Conservation (phyloP, 2,113 vertebrate genomes). For the Thryonomys swinderianus region DNA sequence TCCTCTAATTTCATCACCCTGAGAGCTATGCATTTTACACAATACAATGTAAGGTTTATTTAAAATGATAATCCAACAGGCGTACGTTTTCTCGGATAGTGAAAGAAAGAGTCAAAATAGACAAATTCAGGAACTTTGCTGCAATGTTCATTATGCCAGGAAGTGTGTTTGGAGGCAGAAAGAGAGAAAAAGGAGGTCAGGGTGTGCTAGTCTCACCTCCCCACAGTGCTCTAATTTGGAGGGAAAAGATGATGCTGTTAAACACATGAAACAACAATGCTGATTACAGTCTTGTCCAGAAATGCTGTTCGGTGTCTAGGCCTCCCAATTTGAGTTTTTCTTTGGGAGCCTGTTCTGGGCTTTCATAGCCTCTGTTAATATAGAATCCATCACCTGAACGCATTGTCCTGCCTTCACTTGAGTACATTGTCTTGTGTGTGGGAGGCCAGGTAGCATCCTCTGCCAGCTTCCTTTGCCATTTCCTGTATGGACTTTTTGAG, state of each 20-base stretch:
- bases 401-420: constrained; percentile 32
- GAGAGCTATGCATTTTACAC: not conserved
- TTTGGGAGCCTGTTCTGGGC: not conserved
- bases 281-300: constrained; percentile 71
- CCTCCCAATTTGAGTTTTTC: not conserved
- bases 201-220: not conserved
- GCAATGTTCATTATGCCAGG: not conserved
- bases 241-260: not conserved
- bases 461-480: constrained; percentile 79
- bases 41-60: not conserved
- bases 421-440: constrained; percentile 66
- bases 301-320: constrained; percentile 63
- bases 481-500: constrained; percentile 81
- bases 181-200: not conserved
- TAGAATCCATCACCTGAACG: constrained; percentile 43
- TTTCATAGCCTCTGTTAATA: constrained; percentile 73
- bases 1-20: not conserved
- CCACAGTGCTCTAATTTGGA: not conserved
- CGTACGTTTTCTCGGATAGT: not conserved
- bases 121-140: not conserved
- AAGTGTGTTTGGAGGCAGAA: not conserved
- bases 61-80: not conserved
- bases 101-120: not conserved
- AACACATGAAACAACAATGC: not conserved
- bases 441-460: constrained; percentile 79